Evolutionary conservation across 2,113 vertebrate species (phyloP).

Genomic region (Hemibates koningsi): DNA sequence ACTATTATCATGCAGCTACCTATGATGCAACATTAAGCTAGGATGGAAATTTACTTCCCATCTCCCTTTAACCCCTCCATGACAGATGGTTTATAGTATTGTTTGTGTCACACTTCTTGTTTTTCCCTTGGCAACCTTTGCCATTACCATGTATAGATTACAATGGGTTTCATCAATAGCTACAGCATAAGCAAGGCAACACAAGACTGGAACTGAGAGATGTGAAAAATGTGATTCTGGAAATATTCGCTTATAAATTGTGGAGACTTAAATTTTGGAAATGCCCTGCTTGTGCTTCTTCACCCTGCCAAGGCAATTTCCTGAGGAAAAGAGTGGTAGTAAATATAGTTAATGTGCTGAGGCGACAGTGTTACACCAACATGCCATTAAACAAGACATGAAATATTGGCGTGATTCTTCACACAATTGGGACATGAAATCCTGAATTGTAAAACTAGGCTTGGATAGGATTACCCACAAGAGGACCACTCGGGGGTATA

Average conservation of each 20-base stretch:
- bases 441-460: conserved; percentile 42
- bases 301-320: conserved; percentile 65
- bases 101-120: not conserved
- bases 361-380: conserved; percentile 47
- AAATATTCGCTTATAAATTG: conserved; percentile 28
- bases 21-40: conserved; percentile 2
- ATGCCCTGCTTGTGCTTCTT: conserved; percentile 41
- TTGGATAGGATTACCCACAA: conserved; percentile 9
- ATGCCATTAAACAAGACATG: conserved; percentile 53
- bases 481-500: not conserved
- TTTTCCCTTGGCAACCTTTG: conserved; percentile 12
- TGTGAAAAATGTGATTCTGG: conserved; percentile 4
- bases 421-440: conserved; percentile 53
- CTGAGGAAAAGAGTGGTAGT: conserved; percentile 59
- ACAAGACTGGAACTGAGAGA: not conserved
- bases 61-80: not conserved
- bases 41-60: not conserved
- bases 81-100: not conserved
- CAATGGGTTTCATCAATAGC: not conserved
- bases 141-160: conserved; percentile 33
- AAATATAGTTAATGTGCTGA: conserved; percentile 74
- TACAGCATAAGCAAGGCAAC: not conserved
- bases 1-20: not conserved
- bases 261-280: conserved; percentile 56
- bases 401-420: conserved; percentile 58